phyloP scores from a whole-genome alignment of 64 coral and sea anemone genomes.

The Actinia equina region DNA sequence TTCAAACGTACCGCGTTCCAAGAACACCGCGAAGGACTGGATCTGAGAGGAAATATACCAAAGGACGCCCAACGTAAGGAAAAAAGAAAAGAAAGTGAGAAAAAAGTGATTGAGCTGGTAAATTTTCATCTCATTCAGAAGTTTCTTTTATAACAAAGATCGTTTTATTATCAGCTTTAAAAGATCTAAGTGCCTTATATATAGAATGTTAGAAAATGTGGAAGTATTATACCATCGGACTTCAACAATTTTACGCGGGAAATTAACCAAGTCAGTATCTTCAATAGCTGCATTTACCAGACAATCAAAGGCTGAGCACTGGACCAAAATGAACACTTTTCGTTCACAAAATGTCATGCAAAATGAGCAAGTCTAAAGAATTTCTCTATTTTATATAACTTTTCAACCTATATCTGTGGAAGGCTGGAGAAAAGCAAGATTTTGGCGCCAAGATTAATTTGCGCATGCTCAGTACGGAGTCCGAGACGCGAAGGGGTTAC shows the following conservation, averaged over 20 bases:
- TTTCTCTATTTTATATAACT: too few species aligned
- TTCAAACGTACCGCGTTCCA: slow-evolving; percentile 3
- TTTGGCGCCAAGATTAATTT: not conserved
- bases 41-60: not conserved
- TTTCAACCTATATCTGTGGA: not conserved
- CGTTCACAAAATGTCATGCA: not conserved
- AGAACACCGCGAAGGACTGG: not conserved
- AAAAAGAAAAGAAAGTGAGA: not conserved
- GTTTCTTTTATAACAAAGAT: too few species aligned
- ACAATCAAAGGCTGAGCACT: not conserved
- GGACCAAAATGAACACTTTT: not conserved
- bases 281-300: not conserved
- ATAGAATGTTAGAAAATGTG: not conserved
- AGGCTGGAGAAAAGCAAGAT: not conserved
- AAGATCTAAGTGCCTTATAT: not conserved
- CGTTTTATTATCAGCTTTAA: too few species aligned
- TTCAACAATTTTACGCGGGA: not conserved
- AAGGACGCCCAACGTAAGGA: not conserved
- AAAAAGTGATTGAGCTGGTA: not conserved
- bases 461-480: not conserved
- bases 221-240: not conserved
- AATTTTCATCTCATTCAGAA: not conserved
- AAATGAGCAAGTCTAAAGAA: too few species aligned
- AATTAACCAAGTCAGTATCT: not conserved
- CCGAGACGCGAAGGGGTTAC: not conserved